Evolutionary conservation across 2,113 vertebrate species (phyloP), one percentile per base, ranked within the genome.

Genomic region (Corythoichthys haematopterus): DNA sequence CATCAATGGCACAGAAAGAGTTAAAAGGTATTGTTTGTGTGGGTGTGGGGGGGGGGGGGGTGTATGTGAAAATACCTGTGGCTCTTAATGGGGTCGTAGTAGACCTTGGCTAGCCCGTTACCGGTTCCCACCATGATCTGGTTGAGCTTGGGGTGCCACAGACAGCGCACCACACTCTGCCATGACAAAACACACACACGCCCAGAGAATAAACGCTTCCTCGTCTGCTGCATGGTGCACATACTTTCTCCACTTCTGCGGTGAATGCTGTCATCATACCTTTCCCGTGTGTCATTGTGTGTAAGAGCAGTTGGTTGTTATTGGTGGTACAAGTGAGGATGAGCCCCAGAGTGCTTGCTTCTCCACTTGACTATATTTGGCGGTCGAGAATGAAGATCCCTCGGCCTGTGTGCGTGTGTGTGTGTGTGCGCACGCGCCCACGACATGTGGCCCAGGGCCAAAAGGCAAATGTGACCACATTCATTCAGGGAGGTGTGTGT

Each of bases 101-200:
- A 99, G 8, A 98, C 96, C 89, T 95, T 97, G 48, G 92, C 94
- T 84, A 96, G 78, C 70, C 97, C 97, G 28, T 96, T 96, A 68
- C 90, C 93, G 36, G 95, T 98, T 78, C 96, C 97, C 80, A 95
- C 95, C 95, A 98, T 98, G 76, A 98, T 94, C 87, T 99, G 97
- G 81, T 99, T 99, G 68, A 99, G 88, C 83, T 98, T 99, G 7
- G 95, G 97, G 83, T 99, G 97, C 97, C 97, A 99, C 74, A 99
- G 89, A 69, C 95, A 98, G 83, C 95, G 95, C 40, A 98, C 94
- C n/a, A 94, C 94, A 38, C 97, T 98, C 96, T 99, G 89, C 11
- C 77, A 79, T n/a, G 71, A 36, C 33, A 20, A 77, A 16, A 79
- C 65, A 79, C 38, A 76, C 28, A 73, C 6, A 66, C 43, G 59